Evolutionary conservation across 2,888 invertebrate species (phyloP).

Genomic region (Branchipolynoe longqiensis): DNA sequence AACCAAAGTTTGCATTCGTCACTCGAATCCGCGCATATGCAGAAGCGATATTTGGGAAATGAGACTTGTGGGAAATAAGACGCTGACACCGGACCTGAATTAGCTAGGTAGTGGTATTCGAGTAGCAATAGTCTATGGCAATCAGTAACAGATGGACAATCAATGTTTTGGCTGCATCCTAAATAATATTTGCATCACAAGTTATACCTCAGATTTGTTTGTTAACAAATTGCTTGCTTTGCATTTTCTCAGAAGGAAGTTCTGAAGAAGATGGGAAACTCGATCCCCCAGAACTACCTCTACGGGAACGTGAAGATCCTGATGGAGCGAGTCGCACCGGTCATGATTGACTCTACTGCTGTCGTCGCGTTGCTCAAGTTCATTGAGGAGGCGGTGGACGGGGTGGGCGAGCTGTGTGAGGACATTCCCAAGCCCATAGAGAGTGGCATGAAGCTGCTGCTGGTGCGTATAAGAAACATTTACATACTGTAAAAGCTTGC

Average conservation of each 20-base stretch:
- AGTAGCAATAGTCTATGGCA: no score
- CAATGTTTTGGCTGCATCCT: no score
- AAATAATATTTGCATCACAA: no score
- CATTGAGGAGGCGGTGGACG: constrained; percentile 83
- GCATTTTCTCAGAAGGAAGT: constrained; percentile 86
- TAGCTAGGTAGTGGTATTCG: no score
- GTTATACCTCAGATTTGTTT: background rate
- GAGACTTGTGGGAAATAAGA: no score
- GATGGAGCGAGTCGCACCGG: constrained; percentile 95
- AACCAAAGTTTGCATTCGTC: no score
- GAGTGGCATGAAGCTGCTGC: constrained; percentile 92
- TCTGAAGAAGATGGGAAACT: constrained; percentile 94
- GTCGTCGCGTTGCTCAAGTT: constrained; percentile 85
- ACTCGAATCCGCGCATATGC: no score
- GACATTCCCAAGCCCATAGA: constrained; percentile 86
- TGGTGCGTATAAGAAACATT: constrained; percentile 85
- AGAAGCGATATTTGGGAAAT: no score
- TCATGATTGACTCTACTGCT: constrained; percentile 96
- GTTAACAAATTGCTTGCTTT: background rate
- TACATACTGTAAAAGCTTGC: no score
- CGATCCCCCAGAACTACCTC: constrained; percentile 96
- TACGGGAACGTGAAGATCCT: constrained; percentile 97
- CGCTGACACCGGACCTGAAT: no score
- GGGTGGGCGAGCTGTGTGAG: constrained; percentile 73
- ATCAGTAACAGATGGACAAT: no score